These are phyloP conservation scores for Lasioglossum morio DNA, from an alignment of 2,888 invertebrate genomes.

Conservation along the genomic window DNA sequence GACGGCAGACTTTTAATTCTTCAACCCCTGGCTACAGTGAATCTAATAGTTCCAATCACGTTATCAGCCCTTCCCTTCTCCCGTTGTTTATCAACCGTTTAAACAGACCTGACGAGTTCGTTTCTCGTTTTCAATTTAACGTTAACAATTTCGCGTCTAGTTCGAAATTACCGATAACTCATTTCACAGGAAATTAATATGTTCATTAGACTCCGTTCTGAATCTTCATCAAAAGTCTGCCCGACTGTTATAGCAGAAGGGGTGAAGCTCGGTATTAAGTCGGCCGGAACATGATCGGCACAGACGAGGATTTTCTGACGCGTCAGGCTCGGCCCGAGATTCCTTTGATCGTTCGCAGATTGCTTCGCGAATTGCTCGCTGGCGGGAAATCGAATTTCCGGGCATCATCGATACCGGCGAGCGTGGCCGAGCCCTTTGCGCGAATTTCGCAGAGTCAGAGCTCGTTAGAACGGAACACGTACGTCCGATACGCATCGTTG, in stretches of 20 bases:
- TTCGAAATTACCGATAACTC: too few relatives aligned
- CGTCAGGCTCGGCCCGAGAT: constrained; percentile 5
- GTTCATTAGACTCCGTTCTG: too few relatives aligned
- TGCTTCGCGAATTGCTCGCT: constrained; percentile 24
- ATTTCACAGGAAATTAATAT: too few relatives aligned
- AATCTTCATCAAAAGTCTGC: too few relatives aligned
- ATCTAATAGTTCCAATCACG: not conserved
- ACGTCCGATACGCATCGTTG: constrained; percentile 22
- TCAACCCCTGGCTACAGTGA: not conserved
- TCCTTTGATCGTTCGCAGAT: constrained; percentile 45
- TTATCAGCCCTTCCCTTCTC: not conserved
- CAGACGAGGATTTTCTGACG: not conserved
- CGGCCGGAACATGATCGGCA: not conserved
- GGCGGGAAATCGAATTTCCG: constrained; percentile 57
- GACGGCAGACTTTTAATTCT: not conserved
- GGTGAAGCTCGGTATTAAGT: too few relatives aligned
- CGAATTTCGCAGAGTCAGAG: constrained; percentile 40
- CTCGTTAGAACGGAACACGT: constrained; percentile 42
- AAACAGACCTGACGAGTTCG: not conserved
- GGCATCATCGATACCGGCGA: constrained; percentile 44
- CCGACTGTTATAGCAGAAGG: too few relatives aligned
- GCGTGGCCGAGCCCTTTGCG: constrained; percentile 19
- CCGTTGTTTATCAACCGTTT: not conserved
- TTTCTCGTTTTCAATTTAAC: too few relatives aligned
- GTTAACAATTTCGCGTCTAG: too few relatives aligned